Evolutionary conservation across 1,140 invertebrate genomes (phyloP), one percentile per base, ranked within the genome.

Genomic region (Aphelinus atriplicis): DNA sequence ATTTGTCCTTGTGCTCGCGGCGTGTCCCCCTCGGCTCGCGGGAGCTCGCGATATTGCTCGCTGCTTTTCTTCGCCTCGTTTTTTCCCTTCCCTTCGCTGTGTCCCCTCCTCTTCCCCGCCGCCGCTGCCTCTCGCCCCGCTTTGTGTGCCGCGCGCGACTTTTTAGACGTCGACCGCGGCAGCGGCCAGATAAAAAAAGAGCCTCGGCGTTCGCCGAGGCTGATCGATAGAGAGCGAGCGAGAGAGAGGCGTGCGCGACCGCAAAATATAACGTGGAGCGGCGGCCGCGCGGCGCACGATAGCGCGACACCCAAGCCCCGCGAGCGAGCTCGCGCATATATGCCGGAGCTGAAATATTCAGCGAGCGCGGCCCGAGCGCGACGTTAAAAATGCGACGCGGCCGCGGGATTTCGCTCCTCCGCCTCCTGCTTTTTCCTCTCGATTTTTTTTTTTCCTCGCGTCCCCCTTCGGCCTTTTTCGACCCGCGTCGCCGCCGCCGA

Each of bases 1-100:
- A 74, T 68, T 68, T 74, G 72, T 74, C 72, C 72, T 74, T 74
- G 72, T 68, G 57, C 9, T 7, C 0, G 56, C 71, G 55, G 65
- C 60, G 61, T 60, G 72, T 10, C 45, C 60, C 66, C 56, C 10
- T 61, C 57, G 55, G 26, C 46, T 26, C 26, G 26, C 9, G 51
- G 51, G 51, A 4, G 4, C 51, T 9, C 4, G 51, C 51, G 51
- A 53, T 53, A 53, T 60, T 26, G 57, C 64, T 53, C 45, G 26
- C 3, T 7, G 7, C n/a, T 60, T 60, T 60, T 26, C 26, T 60
- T 26, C 26, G 5, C 26, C 26, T 60, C 26, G 3, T 60, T 42
- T 26, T 60, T 26, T 9, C 48, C 67, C 46, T 10, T 50, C 47
- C 26, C 26, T 26, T 26, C 26, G 26, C 42, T 4, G 3, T 4